Percentiles rank a stretch among this genome's conserved stretches.
Conservation (phyloP, 2,888 invertebrate species). For the Dryomyza anilis region DNA sequence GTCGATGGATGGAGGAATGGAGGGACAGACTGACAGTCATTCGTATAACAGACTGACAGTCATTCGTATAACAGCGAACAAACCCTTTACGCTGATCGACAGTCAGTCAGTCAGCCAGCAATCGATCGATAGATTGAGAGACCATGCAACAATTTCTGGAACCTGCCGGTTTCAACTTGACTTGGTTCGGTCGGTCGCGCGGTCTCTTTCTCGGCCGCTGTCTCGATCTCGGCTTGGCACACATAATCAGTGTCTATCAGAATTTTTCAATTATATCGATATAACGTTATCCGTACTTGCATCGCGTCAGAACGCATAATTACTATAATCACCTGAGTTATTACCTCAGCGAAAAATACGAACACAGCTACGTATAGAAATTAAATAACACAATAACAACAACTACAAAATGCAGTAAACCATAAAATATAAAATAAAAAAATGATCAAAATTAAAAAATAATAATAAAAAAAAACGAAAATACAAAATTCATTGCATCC, state of each 20-base stretch:
- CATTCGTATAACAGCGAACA: neutral
- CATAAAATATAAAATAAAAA: neutral
- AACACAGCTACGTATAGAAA: slow-evolving; percentile 13
- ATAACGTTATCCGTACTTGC: slow-evolving; percentile 62
- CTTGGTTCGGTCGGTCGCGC: neutral
- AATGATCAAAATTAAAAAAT: neutral
- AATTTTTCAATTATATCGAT: slow-evolving; percentile 63
- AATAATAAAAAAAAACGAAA: no score
- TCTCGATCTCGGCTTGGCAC: slow-evolving; percentile 32
- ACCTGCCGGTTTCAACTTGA: neutral
- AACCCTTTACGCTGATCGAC: neutral
- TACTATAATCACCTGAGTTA: slow-evolving; percentile 63
- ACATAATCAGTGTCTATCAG: slow-evolving; percentile 62
- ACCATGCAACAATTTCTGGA: neutral
- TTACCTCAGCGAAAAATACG: slow-evolving; percentile 55
- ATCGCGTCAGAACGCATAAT: slow-evolving; percentile 62
- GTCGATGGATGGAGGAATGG: neutral
- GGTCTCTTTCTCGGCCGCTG: no score
- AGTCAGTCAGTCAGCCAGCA: neutral
- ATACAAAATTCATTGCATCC: neutral
- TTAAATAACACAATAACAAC: slow-evolving; percentile 4
- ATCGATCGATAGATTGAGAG: neutral
- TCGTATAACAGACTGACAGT: neutral
- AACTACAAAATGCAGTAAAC: slow-evolving; percentile 1
- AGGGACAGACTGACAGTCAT: neutral